These are phyloP conservation scores for Bothrops jararaca DNA, from an alignment of 2,113 vertebrate genomes.

Conservation along the genomic window DNA sequence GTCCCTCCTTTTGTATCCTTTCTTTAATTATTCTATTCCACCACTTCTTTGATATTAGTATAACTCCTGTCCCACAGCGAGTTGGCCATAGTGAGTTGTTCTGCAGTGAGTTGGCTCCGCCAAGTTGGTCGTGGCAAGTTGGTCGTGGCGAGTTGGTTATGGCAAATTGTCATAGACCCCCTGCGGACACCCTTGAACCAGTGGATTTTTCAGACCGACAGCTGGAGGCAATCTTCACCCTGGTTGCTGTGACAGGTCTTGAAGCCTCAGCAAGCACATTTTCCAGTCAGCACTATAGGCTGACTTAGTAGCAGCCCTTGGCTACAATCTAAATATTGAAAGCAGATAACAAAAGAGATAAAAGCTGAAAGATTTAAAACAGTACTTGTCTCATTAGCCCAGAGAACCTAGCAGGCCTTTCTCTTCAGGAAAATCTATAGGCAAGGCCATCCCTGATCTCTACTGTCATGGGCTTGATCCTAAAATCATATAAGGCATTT, in stretches of 20 bases:
- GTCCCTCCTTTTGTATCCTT: too few species aligned
- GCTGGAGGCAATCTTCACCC: slow-evolving; percentile 13
- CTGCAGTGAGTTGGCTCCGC: too few species aligned
- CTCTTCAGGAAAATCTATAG: slow-evolving; percentile 49
- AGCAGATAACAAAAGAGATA: slow-evolving; percentile 56
- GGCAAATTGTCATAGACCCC: too few species aligned
- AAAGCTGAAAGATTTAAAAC: slow-evolving; percentile 59
- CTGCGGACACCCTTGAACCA: not conserved
- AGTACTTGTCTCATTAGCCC: slow-evolving; percentile 63
- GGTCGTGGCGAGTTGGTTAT: too few species aligned
- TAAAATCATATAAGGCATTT: not conserved
- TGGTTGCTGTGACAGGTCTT: not conserved
- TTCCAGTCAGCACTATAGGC: not conserved
- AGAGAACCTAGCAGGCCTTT: slow-evolving; percentile 62
- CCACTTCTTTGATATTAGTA: too few species aligned
- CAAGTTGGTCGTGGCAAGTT: too few species aligned
- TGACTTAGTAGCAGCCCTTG: slow-evolving; percentile 47
- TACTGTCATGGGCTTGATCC: not conserved
- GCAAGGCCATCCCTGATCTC: slow-evolving; percentile 25
- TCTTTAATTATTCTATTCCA: too few species aligned
- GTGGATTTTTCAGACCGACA: not conserved
- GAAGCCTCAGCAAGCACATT: not conserved
- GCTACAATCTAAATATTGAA: slow-evolving; percentile 65
- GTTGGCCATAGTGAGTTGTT: too few species aligned
- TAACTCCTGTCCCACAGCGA: too few species aligned